Evolutionary conservation across 2,113 vertebrate species (phyloP), one percentile per base, ranked within the genome.

Genomic region (Clarias macrocephalus): DNA sequence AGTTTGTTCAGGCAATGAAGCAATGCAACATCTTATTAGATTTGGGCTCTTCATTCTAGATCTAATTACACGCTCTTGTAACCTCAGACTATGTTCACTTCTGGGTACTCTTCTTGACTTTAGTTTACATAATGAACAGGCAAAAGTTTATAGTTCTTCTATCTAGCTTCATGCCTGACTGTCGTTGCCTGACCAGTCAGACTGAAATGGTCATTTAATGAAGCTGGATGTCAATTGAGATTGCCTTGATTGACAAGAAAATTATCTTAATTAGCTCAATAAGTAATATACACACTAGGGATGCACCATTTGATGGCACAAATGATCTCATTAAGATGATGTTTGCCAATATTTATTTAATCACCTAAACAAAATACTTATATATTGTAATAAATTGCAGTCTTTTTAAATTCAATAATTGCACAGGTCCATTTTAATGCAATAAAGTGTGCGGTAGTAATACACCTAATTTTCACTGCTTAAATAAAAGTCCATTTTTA

Each of bases 41-140:
- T 88, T 68, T 65, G 66, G 56, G 66, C 57, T 72, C 73, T 75
- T 88, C 68, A 75, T 75, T 57, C 56, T 15, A 85, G 30, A 62
- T 81, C 76, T 88, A 73, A 85, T 88, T 85, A 82, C 59, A 88
- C 8, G 18, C 68, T 86, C 75, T 75, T 60, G 54, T 80, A 68
- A 75, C 75, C 77, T 77, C 77, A 80, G 79, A 86, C 25, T 68
- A n/a, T 72, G 37, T 80, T 30, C 72, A 86, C 54, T 83, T 88
- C 62, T 77, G 60, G 80, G 0, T 9, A 65, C 33, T 33, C n/a
- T 52, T 54, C 62, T 62, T 77, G 80, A 75, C 59, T 75, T 82
- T 57, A 37, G 52, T 18, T 72, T 81, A 60, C 30, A 81, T 81
- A 81, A 81, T 23, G 30, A 81, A 81, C 25, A 79, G 23, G 48